These are phyloP conservation scores for Tenualosa ilisha DNA, from an alignment of 2,797 vertebrate genomes.

Conservation along the genomic window DNA sequence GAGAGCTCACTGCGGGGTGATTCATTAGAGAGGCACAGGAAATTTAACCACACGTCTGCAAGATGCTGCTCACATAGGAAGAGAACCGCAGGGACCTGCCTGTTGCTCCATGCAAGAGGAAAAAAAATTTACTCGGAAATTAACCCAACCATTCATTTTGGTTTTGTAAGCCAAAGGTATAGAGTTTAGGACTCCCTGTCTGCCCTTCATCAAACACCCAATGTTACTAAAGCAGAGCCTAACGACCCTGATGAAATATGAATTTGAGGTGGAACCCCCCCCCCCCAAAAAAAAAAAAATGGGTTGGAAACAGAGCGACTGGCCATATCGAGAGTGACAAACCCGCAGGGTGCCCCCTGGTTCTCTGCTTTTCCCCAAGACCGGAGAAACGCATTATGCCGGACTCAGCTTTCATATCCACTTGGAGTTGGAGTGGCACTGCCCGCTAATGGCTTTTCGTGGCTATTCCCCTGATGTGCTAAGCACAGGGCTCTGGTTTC, in stretches of 20 bases:
- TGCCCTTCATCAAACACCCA: constrained; percentile 54
- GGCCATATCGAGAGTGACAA: constrained; percentile 58
- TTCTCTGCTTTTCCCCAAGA: constrained; percentile 49
- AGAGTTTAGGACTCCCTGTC: constrained; percentile 46
- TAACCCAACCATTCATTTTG: constrained; percentile 45
- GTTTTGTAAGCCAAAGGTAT: constrained; percentile 36
- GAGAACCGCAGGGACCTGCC: constrained; percentile 40
- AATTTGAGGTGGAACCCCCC: constrained; percentile 37
- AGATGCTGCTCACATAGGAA: constrained; percentile 48
- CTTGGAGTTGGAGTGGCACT: constrained; percentile 47
- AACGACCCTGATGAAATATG: constrained; percentile 50
- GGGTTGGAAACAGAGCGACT: constrained; percentile 50
- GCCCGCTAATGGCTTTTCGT: constrained; percentile 47
- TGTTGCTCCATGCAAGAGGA: constrained; percentile 21
- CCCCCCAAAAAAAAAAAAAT: not conserved
- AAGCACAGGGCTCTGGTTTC: constrained; percentile 49
- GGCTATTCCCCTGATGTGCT: constrained; percentile 53
- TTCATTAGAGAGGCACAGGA: constrained; percentile 59
- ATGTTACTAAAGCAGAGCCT: not conserved
- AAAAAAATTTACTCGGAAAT: constrained; percentile 46
- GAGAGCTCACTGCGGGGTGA: constrained; percentile 50
- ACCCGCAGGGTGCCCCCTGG: constrained; percentile 48
- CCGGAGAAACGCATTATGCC: constrained; percentile 37
- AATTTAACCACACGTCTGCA: constrained; percentile 47
- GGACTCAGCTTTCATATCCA: constrained; percentile 50